A percentile compares a stretch with the other conserved stretches of the same genome.
These are phyloP conservation scores for Rhopilema esculentum DNA, from an alignment of 30 jellyfish, hydroid and myxozoan species.

Conservation along the genomic window DNA sequence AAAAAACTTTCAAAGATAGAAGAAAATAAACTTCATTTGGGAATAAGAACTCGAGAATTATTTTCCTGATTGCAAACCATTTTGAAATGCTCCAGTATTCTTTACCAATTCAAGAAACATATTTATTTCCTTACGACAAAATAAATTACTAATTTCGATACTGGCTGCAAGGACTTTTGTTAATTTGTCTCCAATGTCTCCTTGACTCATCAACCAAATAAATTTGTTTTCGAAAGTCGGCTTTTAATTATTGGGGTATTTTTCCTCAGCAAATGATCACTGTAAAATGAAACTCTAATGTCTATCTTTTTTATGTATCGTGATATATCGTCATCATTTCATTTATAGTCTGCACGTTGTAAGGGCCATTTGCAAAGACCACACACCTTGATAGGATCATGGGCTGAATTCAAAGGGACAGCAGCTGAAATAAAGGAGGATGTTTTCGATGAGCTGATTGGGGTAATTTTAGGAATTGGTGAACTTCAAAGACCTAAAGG, in stretches of 20 bases:
- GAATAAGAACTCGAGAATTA: no score
- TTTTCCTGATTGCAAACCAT: no score
- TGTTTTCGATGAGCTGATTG: conserved; percentile 1
- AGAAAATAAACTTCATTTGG: no score
- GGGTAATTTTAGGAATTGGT: conserved; percentile 3
- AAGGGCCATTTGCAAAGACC: not conserved
- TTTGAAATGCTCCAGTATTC: no score
- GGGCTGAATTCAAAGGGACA: conserved; percentile 1
- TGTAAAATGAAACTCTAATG: not conserved
- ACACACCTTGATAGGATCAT: not conserved
- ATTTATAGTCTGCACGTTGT: not conserved
- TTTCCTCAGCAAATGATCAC: not conserved
- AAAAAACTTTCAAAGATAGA: no score
- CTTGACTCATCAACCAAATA: not conserved
- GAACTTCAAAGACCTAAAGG: conserved; percentile 15
- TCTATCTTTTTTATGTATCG: not conserved
- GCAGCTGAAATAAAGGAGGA: not conserved
- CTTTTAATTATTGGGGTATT: not conserved
- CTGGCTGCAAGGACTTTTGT: not conserved
- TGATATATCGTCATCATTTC: not conserved
- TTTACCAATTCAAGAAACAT: no score
- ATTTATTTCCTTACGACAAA: no score
- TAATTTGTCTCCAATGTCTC: not conserved
- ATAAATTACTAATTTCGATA: no score
- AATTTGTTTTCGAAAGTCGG: not conserved